Base-by-base conservation (phyloP, 2,888 invertebrate species). In the Ectropis crepuscularia region DNA sequence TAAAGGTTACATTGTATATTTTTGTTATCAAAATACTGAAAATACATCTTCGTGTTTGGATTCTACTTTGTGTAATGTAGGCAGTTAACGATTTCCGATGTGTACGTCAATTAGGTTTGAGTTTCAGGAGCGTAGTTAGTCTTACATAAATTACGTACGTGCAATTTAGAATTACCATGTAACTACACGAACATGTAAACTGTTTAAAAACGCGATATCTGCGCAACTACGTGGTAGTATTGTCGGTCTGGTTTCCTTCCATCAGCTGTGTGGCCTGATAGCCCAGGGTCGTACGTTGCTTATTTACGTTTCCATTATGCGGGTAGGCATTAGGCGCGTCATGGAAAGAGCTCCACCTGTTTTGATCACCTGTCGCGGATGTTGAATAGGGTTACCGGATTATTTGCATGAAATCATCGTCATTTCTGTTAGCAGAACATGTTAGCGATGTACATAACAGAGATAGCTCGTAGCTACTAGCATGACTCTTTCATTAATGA, bases 351-450 rank as follows among this genome's bases (percentile, higher is more conserved):
- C 5, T 36, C 42, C 87, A 88, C 85, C 87, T 88, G 87, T 81
- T 79, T 63, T 63, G 48, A 61, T 74, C 88, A 86, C 80, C 85
- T 87, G 86, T 82, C 80, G 63, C 63, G 69, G 59, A 70, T 67
- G 61, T 57, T 55, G 28, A 28, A 43, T 54, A 57, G 55, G 54
- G 63, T 11, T 63, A 58, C 45, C 48, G 11, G 49, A 10, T 47
- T 42, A 53, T 53, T 38, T 28, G 28, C 38, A n/a, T 59, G 37
- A 16, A 38, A 12, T 9, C 48, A 36, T 54, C n/a, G 28, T 45
- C 5, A 45, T 55, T 54, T 54, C 48, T 53, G 8, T n/a, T 46
- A 6, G 37, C 6, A 53, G 41, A 53, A 42, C 39, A 36, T 5
- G 36, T 54, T 53, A n/a, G 37, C 36, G 43, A 53, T 43, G n/a